Base-by-base conservation (phyloP, 35 echinoderm and acorn worm genomes). In the Heliocidaris tuberculata region DNA sequence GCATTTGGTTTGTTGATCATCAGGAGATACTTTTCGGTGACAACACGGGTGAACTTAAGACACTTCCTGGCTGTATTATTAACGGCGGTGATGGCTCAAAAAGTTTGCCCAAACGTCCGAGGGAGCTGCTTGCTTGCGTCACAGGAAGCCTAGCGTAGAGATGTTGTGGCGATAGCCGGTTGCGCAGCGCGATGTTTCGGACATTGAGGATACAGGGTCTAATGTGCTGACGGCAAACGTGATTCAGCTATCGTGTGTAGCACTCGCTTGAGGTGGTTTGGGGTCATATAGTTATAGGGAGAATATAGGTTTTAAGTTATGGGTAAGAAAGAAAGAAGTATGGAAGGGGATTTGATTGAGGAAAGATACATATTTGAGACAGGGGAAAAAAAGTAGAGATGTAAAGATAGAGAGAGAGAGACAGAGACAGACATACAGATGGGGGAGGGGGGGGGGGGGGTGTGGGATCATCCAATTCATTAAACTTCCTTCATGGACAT, bases 11-110 rank as follows among this genome's bases (percentile, higher is more conserved):
- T 89, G 87, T 48, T 78, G 65, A 78, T 78, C 65, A 19, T n/a
- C 65, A 78, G 19, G 65, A 78, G 65, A 78, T 78, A 78, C 65
- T 19, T 32, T 42, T 89, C 4, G 32, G 31, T 89, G 87, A 89
- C 87, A 89, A 89, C 87, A 32, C 47, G 8, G 24, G 32, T 48
- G 47, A 89, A 89, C 31, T 48, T 48, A 89, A 89, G 87, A 32
- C 87, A 89, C 87, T 89, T 89, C 87, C 87, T 89, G 87, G 87
- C 2, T 89, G 47, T 89, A 89, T 89, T 89, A 89, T 89, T 89
- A 89, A 89, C 87, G 31, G 32, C 31, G 87, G 31, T 47, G 87
- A 89, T 27, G 87, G 87, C 31, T 19, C n/a, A 6, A 12, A 88
- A 48, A 88, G 31, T 42, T 48, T 88, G 10, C 30, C 13, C 47